Percentiles rank a stretch among this genome's conserved stretches.
phyloP scores from a whole-genome alignment of 2,113 vertebrate species.

The Eretmochelys imbricata region DNA sequence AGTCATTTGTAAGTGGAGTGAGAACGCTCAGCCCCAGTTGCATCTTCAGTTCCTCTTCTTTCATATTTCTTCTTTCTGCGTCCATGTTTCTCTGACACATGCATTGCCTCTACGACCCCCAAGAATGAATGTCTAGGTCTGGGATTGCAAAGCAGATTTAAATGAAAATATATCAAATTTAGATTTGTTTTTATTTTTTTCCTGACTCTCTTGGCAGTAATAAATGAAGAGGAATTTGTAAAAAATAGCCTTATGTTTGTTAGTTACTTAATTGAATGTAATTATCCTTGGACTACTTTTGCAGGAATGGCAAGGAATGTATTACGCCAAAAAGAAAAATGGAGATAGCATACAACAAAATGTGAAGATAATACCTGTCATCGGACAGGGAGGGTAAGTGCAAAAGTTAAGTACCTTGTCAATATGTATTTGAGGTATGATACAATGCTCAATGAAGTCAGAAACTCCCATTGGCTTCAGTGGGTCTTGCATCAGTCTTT shows the following conservation, averaged over 20 bases:
- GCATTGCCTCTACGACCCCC: neutral
- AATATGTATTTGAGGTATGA: neutral
- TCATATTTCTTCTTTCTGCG: neutral
- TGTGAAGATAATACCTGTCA: slow-evolving; percentile 97
- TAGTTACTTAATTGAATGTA: neutral
- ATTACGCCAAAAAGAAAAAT: slow-evolving; percentile 95
- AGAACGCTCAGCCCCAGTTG: neutral
- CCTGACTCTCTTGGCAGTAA: neutral
- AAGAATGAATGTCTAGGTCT: neutral
- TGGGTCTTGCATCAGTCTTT: neutral
- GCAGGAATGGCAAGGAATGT: slow-evolving; percentile 98
- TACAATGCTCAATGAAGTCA: neutral
- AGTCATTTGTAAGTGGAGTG: neutral
- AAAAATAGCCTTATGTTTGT: neutral
- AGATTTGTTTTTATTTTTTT: neutral
- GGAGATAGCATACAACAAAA: slow-evolving; percentile 96
- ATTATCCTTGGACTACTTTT: slow-evolving; percentile 32
- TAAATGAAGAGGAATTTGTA: neutral
- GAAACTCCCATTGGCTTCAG: slow-evolving; percentile 5
- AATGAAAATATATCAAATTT: neutral
- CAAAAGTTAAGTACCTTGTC: neutral
- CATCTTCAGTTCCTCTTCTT: neutral
- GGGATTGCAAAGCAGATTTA: neutral
- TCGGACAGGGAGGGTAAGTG: slow-evolving; percentile 97
- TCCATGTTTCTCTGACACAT: neutral